Evolutionary conservation across 1,140 invertebrate genomes (phyloP).

Genomic region (Leptinotarsa defecta): DNA sequence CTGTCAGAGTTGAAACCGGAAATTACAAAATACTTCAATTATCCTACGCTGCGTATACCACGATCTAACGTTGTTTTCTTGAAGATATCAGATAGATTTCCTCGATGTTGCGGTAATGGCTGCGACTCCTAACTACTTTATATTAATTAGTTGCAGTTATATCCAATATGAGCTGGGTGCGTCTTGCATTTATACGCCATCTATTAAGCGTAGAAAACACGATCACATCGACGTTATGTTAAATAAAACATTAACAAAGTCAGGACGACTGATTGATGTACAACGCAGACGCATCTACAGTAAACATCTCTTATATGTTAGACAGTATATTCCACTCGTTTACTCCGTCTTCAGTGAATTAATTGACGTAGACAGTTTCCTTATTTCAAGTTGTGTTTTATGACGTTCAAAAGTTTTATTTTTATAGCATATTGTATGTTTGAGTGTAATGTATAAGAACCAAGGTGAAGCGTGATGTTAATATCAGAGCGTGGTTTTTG

Average conservation of each 20-base stretch:
- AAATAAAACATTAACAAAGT: conserved; percentile 40
- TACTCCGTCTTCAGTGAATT: not conserved
- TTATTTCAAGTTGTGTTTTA: not conserved
- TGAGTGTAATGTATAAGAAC: no score
- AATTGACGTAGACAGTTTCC: conserved; percentile 1
- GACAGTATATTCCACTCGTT: not conserved
- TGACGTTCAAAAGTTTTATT: not conserved
- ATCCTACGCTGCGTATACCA: conserved; percentile 1
- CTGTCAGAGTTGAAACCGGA: not conserved
- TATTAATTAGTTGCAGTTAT: conserved; percentile 4
- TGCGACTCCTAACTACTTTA: not conserved
- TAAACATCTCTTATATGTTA: conserved; percentile 29
- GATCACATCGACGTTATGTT: conserved; percentile 26
- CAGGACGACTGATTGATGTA: conserved; percentile 26
- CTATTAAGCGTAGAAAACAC: conserved; percentile 16
- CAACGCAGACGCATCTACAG: conserved; percentile 14
- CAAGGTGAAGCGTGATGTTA: no score
- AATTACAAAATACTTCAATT: not conserved
- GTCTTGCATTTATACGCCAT: conserved; percentile 3
- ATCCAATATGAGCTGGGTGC: conserved; percentile 7
- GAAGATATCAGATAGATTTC: not conserved
- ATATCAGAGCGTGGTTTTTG: no score
- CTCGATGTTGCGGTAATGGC: conserved; percentile 1
- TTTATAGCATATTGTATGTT: no score
- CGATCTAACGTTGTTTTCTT: not conserved